These are phyloP conservation scores for Danio choprae DNA, from an alignment of 2,797 vertebrate species.

Conservation along the genomic window DNA sequence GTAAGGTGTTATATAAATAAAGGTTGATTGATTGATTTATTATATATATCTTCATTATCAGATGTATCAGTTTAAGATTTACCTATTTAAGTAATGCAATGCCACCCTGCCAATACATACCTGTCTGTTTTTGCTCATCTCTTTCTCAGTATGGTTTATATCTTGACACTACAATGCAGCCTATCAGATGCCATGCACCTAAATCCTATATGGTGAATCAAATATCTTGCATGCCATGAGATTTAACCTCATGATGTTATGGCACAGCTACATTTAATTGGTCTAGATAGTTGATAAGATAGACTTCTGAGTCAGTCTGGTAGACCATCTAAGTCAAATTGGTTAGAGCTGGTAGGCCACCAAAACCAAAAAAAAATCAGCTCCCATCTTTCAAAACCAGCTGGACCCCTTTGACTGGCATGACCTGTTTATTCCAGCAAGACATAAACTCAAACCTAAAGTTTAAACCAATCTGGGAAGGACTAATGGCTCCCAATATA, in stretches of 20 bases:
- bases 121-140: no score
- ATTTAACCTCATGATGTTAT: not conserved
- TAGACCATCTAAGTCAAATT: not conserved
- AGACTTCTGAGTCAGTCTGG: not conserved
- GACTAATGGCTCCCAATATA: slow-evolving; percentile 22
- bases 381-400: not conserved
- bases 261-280: not conserved
- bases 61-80: no score
- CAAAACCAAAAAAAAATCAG: not conserved
- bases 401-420: slow-evolving; percentile 13
- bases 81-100: no score
- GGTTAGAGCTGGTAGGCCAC: slow-evolving; percentile 18
- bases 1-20: no score
- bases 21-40: no score
- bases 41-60: no score
- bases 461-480: slow-evolving; percentile 5
- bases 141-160: no score
- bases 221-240: not conserved
- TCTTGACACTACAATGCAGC: not conserved
- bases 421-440: slow-evolving; percentile 14
- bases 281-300: not conserved
- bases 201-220: not conserved
- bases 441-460: slow-evolving; percentile 18
- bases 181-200: not conserved
- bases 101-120: no score